Conservation (phyloP, 2,888 invertebrate genomes). For the Cheiracanthium punctorium region DNA sequence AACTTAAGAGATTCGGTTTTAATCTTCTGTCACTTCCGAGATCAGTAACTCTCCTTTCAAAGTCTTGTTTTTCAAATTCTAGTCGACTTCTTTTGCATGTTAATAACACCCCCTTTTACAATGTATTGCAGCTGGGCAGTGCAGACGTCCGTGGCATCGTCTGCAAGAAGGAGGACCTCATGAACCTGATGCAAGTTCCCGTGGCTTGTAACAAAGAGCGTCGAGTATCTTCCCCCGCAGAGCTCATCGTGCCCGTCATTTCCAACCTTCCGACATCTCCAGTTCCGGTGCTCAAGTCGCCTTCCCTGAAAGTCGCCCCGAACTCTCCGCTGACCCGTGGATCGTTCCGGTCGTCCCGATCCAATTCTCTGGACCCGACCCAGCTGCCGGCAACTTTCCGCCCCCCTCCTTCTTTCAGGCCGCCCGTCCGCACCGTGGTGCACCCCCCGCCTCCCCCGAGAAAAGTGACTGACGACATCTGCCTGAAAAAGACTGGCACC, state of each 20-base stretch:
- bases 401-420: neutral
- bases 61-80: too few relatives aligned
- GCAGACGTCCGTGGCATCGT: conserved; percentile 58
- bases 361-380: conserved; percentile 58
- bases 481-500: conserved; percentile 36
- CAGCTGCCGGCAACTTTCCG: conserved; percentile 24
- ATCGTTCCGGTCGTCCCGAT: conserved; percentile 50
- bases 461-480: conserved; percentile 43
- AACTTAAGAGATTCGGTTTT: too few relatives aligned
- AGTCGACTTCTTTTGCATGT: too few relatives aligned
- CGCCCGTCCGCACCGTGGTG: conserved; percentile 31
- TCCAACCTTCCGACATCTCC: conserved; percentile 56
- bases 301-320: conserved; percentile 58
- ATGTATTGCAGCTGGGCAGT: conserved; percentile 44
- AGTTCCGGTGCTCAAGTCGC: conserved; percentile 49
- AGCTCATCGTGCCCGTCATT: conserved; percentile 51
- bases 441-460: conserved; percentile 25
- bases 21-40: too few relatives aligned
- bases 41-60: too few relatives aligned
- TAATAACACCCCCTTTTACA: too few relatives aligned
- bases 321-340: conserved; percentile 39
- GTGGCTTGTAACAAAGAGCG: conserved; percentile 32
- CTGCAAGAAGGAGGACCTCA: conserved; percentile 66
- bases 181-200: conserved; percentile 42
- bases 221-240: conserved; percentile 55